phyloP scores from a whole-genome alignment of 2,797 vertebrate genomes.

The Lepidocolaptes lacrymiger region DNA sequence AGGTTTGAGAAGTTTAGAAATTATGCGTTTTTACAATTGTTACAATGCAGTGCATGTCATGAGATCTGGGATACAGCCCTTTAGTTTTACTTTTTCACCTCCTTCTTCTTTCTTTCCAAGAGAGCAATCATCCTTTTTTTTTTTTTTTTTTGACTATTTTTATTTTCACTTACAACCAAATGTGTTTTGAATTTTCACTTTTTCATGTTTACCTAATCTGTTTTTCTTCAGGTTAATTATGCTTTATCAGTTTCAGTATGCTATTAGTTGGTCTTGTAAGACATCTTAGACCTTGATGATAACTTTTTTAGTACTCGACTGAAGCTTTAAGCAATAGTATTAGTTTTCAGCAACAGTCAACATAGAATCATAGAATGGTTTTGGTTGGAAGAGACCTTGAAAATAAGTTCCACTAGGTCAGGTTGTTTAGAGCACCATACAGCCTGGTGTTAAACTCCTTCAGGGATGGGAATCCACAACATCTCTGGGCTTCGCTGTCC shows the following conservation, averaged over 20 bases:
- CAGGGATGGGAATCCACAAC: neutral
- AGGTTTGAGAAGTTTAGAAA: neutral
- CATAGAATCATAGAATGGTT: neutral
- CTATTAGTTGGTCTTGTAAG: neutral
- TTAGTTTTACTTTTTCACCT: neutral
- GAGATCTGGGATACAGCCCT: neutral
- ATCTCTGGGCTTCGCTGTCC: neutral
- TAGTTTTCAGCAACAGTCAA: neutral
- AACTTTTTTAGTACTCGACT: neutral
- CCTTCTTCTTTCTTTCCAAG: neutral
- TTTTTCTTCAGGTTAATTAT: neutral
- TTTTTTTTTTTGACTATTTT: neutral
- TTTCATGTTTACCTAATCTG: neutral
- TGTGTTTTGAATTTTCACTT: neutral
- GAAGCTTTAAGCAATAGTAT: neutral
- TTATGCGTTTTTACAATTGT: neutral
- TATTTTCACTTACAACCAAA: neutral
- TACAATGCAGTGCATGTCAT: neutral
- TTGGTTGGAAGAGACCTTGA: neutral
- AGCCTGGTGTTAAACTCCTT: neutral
- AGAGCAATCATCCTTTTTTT: rapidly evolving
- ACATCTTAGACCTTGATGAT: neutral
- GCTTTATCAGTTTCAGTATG: neutral
- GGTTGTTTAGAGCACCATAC: neutral
- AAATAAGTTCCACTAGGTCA: neutral